Evolutionary conservation across 2,888 invertebrate genomes (phyloP).

Genomic region (Junonia oenone): DNA sequence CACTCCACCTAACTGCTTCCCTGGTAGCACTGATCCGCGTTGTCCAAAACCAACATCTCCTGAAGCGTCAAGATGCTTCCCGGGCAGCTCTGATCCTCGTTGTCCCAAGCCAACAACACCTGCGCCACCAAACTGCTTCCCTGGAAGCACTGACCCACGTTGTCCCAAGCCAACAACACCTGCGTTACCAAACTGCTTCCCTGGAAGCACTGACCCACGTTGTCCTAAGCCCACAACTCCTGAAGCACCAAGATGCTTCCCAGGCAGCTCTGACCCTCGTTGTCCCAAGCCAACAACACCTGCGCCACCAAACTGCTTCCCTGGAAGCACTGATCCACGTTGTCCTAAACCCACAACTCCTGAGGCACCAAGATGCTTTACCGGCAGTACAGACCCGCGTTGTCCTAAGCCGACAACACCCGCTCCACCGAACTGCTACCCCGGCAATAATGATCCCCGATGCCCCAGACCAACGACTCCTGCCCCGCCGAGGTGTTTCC

Average conservation of each 20-base stretch:
- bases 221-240: conserved; percentile 48
- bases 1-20: conserved; percentile 7
- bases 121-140: conserved; percentile 43
- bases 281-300: conserved; percentile 42
- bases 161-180: conserved; percentile 46
- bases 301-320: conserved; percentile 34
- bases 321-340: conserved; percentile 37
- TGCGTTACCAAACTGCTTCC: conserved; percentile 33
- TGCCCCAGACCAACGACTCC: conserved; percentile 46
- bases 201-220: conserved; percentile 46
- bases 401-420: conserved; percentile 39
- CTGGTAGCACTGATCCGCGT: conserved; percentile 14
- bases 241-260: conserved; percentile 34
- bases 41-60: conserved; percentile 28
- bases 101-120: conserved; percentile 45
- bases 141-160: conserved; percentile 48
- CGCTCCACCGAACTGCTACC: conserved; percentile 44
- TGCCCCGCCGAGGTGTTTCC: conserved; percentile 31
- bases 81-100: conserved; percentile 36
- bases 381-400: conserved; percentile 33
- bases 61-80: conserved; percentile 36
- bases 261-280: conserved; percentile 42
- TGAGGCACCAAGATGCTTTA: conserved; percentile 25
- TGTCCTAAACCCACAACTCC: conserved; percentile 34
- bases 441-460: conserved; percentile 48